phyloP scores from a whole-genome alignment of 2,797 vertebrate species.

The Sebastes itinus region DNA sequence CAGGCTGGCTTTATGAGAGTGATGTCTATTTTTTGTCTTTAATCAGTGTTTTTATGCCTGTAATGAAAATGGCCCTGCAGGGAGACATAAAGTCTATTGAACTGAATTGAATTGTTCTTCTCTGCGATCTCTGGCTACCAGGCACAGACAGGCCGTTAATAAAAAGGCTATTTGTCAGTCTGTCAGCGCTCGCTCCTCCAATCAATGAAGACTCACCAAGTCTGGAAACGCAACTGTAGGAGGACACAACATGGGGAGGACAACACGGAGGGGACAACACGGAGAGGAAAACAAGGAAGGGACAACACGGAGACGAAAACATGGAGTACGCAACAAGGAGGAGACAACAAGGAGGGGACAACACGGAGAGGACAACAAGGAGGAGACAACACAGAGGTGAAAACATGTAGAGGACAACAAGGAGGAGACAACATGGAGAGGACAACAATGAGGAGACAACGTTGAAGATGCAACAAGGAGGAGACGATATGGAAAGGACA shows the following conservation, averaged over 20 bases:
- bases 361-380: rapidly evolving
- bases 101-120: slow-evolving; percentile 69
- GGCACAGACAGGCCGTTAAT: slow-evolving; percentile 69
- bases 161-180: slow-evolving; percentile 75
- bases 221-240: slow-evolving; percentile 29
- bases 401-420: background rate
- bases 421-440: background rate
- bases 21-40: slow-evolving; percentile 61
- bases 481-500: rapidly evolving
- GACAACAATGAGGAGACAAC: background rate
- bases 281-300: background rate
- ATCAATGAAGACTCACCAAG: slow-evolving; percentile 65
- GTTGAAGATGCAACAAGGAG: background rate
- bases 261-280: background rate
- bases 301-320: background rate
- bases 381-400: background rate
- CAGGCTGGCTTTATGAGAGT: slow-evolving; percentile 22
- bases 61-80: slow-evolving; percentile 67
- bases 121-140: slow-evolving; percentile 66
- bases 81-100: slow-evolving; percentile 65
- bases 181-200: slow-evolving; percentile 63
- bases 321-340: background rate
- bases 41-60: slow-evolving; percentile 69
- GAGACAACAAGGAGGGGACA: background rate
- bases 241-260: slow-evolving; percentile 17